Percentiles rank a stretch among this genome's conserved stretches.
Evolutionary conservation across 2,888 invertebrate species (phyloP).

Genomic region (Alitta virens): DNA sequence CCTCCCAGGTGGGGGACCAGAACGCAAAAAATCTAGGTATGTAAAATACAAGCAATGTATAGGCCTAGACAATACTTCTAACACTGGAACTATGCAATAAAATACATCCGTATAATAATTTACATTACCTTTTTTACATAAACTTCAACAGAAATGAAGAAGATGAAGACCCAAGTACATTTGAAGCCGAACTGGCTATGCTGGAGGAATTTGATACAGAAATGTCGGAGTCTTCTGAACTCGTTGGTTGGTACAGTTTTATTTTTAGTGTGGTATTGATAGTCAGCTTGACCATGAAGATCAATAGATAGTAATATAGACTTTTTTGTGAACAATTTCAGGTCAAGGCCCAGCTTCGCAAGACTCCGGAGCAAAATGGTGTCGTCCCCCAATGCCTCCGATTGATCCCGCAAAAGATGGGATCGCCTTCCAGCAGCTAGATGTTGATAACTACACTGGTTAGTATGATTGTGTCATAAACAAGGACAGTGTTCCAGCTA

Average conservation of each 20-base stretch:
- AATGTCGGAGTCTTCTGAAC: constrained; percentile 8
- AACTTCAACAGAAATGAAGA: constrained; percentile 16
- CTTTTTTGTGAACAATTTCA: constrained; percentile 4
- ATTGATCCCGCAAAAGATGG: constrained; percentile 69
- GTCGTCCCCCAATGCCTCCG: constrained; percentile 68
- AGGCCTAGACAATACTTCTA: too few relatives aligned
- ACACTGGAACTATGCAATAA: too few relatives aligned
- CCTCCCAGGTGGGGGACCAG: not conserved
- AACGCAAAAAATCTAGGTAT: not conserved
- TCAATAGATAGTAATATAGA: too few relatives aligned
- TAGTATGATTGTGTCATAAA: constrained; percentile 12
- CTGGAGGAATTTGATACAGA: constrained; percentile 63
- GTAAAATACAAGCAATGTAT: too few relatives aligned
- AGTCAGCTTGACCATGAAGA: too few relatives aligned
- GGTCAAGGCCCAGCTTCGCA: constrained; percentile 41
- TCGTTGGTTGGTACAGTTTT: not conserved
- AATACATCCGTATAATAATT: too few relatives aligned
- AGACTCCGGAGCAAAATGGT: constrained; percentile 63
- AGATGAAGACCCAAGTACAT: constrained; percentile 54
- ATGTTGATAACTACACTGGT: constrained; percentile 85
- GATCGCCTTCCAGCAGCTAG: constrained; percentile 88
- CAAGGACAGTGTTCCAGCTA: too few relatives aligned
- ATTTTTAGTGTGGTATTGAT: not conserved
- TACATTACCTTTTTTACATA: too few relatives aligned
- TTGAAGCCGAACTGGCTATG: constrained; percentile 71